Evolutionary conservation across 2,888 invertebrate genomes (phyloP), one percentile per base, ranked within the genome.

Genomic region (Himalopsyche japonica): DNA sequence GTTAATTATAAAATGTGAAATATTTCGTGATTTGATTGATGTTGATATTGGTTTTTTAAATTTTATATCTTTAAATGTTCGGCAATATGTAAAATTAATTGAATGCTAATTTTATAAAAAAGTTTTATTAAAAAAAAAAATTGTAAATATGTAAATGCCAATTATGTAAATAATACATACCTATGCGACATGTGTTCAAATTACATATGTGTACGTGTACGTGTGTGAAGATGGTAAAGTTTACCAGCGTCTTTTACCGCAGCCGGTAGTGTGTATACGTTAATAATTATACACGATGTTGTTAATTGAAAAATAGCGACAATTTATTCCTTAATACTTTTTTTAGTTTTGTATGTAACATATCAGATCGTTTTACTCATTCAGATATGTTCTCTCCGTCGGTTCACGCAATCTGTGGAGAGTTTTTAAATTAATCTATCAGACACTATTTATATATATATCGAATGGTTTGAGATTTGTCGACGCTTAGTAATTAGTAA

Each of bases 91-190:
- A 48, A 78, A 76, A 81, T 79, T 43, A 43, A 43, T 76, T 76
- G 49, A 82, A 76, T 83, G 83, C 80, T 80, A 83, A 82, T 79
- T 83, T 83, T 80, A 57, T 83, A 27, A 80, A 80, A 81, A 81
- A 79, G 47, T 79, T 81, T 81, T 81, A 81, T 64, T 79, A 81
- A 49, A 57, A 81, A 49, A 57, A 81, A 49, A 43, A 34, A 30
- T 32, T 86, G 86, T 86, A 86, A 83, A 86, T 86, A 86, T 86
- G 86, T 86, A 86, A 81, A 86, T 82, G 84, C 84, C 76, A 83
- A 83, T 76, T 64, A 81, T 86, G 86, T 86, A 86, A 84, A 86
- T 86, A 85, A 47, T 80, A 82, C 30, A 82, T 70, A 84, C 37
- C 34, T 82, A 64, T 82, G 76, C 83, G 82, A 70, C 82, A 82